Evolutionary conservation across 2,113 vertebrate genomes (phyloP).

Genomic region (Chaetorhynchus papuensis): DNA sequence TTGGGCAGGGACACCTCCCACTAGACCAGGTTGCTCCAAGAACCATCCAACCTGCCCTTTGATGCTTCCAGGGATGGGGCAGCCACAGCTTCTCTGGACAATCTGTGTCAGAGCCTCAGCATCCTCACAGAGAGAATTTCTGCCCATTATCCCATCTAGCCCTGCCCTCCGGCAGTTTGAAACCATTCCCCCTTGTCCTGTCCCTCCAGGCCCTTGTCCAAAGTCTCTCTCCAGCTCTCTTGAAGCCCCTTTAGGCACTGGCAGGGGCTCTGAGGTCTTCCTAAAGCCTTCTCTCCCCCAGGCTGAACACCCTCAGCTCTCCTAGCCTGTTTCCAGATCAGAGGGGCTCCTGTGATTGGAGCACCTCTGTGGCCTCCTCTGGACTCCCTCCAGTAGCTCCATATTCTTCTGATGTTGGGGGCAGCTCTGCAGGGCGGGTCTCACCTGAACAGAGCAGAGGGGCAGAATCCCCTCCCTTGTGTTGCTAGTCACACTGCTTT

Average conservation of each 20-base stretch:
- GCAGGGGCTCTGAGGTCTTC: background rate
- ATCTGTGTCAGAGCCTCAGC: fast-evolving
- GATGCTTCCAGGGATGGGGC: fast-evolving
- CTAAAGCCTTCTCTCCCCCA: fast-evolving
- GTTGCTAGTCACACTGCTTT: background rate
- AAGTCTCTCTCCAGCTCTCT: background rate
- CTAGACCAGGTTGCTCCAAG: background rate
- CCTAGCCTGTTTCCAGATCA: background rate
- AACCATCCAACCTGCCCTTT: fast-evolving
- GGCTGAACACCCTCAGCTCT: background rate
- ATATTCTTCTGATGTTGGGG: background rate
- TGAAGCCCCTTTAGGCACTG: fast-evolving
- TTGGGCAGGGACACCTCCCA: background rate
- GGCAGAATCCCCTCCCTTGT: background rate
- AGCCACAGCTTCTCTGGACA: background rate
- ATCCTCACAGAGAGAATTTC: fast-evolving
- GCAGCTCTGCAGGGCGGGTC: background rate
- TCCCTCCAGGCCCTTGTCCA: fast-evolving
- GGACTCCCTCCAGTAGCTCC: background rate
- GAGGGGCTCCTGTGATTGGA: background rate
- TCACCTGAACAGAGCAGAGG: background rate
- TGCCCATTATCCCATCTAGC: too few relatives aligned
- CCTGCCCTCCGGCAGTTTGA: background rate
- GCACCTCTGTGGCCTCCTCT: background rate
- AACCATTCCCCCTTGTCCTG: fast-evolving